Conservation (phyloP, 2,113 vertebrate genomes). For the Neopipo cinnamomea region DNA sequence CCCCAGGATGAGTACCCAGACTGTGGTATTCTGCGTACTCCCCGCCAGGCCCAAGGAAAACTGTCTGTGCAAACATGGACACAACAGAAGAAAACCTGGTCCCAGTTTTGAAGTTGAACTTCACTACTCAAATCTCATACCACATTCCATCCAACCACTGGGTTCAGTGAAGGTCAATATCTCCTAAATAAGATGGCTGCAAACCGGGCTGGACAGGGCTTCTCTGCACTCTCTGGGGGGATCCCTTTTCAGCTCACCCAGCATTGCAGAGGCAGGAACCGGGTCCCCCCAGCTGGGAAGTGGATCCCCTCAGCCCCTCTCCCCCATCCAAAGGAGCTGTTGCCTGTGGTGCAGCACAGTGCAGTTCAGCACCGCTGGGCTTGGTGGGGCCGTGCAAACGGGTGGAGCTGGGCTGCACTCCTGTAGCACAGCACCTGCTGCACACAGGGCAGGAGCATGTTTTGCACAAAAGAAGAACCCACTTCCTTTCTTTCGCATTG, state of each 20-base stretch:
- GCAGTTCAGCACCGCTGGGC: neutral
- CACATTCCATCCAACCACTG: fast-evolving
- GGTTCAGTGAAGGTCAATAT: neutral
- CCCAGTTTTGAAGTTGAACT: neutral
- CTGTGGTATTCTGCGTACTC: neutral
- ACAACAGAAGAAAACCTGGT: neutral
- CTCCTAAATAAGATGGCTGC: neutral
- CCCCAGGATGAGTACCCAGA: fast-evolving
- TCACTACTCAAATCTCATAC: neutral
- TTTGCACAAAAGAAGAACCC: conserved; percentile 62
- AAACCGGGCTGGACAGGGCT: neutral
- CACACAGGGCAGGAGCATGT: conserved; percentile 13
- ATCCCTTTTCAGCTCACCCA: no score
- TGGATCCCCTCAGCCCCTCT: fast-evolving
- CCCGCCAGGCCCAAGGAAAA: neutral
- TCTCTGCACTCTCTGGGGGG: fast-evolving
- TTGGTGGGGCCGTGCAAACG: neutral
- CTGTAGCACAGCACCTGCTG: conserved; percentile 43
- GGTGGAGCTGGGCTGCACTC: conserved; percentile 62
- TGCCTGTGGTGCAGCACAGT: neutral
- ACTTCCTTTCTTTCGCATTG: conserved; percentile 55
- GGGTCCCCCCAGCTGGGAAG: neutral
- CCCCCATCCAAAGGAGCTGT: neutral
- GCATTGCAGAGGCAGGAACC: fast-evolving
- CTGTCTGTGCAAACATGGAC: fast-evolving